phyloP scores from a whole-genome alignment of 2,888 invertebrate species.

The Euclidia mi region DNA sequence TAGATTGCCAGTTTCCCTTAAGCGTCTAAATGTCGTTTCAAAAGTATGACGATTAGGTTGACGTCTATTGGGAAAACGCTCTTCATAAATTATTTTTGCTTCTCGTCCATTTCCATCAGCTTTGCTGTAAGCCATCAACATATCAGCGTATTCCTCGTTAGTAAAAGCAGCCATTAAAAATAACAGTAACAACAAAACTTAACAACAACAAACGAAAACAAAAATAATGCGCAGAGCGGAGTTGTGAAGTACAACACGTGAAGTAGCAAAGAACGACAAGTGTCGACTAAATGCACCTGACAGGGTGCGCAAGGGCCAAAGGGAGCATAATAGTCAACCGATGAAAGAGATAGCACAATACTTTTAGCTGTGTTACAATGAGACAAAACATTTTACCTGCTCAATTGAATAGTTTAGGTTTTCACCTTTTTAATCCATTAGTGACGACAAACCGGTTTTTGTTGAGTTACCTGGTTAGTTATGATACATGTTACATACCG shows the following conservation, averaged over 20 bases:
- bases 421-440: neutral
- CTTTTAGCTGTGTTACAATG: neutral
- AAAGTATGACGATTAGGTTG: constrained; percentile 26
- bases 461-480: no score
- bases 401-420: neutral
- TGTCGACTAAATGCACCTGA: neutral
- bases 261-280: constrained; percentile 6
- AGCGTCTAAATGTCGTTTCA: constrained; percentile 27
- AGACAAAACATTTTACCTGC: no score
- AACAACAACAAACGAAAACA: constrained; percentile 7
- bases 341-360: neutral
- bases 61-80: constrained; percentile 27
- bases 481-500: no score
- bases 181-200: constrained; percentile 3
- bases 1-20: constrained; percentile 26
- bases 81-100: constrained; percentile 13
- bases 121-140: constrained; percentile 26
- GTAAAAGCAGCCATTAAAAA: constrained; percentile 23
- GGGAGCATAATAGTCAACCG: neutral
- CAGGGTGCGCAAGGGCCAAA: neutral
- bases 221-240: neutral
- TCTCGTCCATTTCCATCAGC: constrained; percentile 5
- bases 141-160: constrained; percentile 34
- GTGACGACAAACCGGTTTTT: constrained; percentile 3
- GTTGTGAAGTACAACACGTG: constrained; percentile 3